These are phyloP conservation scores for Boloria selene DNA, from an alignment of 2,888 invertebrate genomes.

Conservation along the genomic window DNA sequence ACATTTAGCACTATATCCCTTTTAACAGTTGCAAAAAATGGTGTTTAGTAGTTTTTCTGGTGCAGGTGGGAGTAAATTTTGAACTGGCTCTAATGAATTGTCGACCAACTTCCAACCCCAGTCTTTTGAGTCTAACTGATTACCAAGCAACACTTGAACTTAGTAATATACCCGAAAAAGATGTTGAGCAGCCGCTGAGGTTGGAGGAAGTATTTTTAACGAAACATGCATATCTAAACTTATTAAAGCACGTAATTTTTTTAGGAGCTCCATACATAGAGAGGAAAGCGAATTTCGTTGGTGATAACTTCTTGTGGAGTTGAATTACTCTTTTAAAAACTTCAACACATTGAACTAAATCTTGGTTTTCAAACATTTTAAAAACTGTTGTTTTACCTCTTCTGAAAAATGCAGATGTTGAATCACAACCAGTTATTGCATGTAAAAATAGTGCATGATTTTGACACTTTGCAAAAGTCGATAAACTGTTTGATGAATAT, in stretches of 20 bases:
- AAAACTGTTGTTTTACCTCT: conserved; percentile 30
- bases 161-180: too few relatives aligned
- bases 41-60: conserved; percentile 41
- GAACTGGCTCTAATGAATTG: background rate
- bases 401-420: conserved; percentile 41
- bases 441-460: conserved; percentile 22
- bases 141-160: background rate
- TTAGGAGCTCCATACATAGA: background rate
- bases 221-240: background rate
- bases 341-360: too few relatives aligned
- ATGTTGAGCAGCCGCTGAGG: too few relatives aligned
- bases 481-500: too few relatives aligned
- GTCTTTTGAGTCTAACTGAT: background rate
- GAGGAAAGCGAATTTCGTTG: background rate
- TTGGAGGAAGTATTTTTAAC: background rate
- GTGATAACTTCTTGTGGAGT: background rate
- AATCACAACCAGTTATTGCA: conserved; percentile 33
- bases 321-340: too few relatives aligned
- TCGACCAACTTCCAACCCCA: background rate
- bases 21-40: conserved; percentile 42
- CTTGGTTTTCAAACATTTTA: too few relatives aligned
- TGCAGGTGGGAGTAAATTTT: conserved; percentile 21
- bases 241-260: background rate
- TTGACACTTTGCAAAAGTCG: conserved; percentile 15
- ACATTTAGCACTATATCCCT: conserved; percentile 41